phyloP scores from a whole-genome alignment of 2,888 invertebrate genomes.

The Agapostemon virescens region DNA sequence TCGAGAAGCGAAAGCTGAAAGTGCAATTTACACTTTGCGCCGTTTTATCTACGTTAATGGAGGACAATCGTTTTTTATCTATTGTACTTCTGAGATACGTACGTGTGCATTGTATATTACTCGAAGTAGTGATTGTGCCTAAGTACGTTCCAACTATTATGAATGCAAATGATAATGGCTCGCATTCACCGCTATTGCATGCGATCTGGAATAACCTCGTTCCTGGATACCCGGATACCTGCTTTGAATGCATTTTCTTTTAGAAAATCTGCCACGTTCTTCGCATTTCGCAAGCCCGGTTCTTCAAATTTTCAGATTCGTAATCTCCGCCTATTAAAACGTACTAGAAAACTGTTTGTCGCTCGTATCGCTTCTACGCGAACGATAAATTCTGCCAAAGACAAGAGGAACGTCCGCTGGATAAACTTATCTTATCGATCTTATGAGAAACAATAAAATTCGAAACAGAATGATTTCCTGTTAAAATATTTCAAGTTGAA shows the following conservation, averaged over 20 bases:
- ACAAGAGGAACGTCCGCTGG: neutral
- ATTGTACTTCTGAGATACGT: conserved; percentile 31
- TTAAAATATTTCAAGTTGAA: neutral
- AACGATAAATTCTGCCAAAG: neutral
- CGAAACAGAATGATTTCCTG: neutral
- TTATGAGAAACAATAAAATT: neutral
- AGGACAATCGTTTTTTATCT: conserved; percentile 21
- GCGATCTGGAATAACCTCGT: conserved; percentile 43
- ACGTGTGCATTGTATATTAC: conserved; percentile 27
- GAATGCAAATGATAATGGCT: conserved; percentile 54
- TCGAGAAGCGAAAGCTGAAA: conserved; percentile 6
- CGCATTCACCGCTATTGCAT: conserved; percentile 46
- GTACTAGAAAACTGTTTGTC: no score
- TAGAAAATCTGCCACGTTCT: conserved; percentile 37
- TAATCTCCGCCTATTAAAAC: neutral
- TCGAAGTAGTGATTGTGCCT: conserved; percentile 37
- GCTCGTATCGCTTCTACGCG: neutral
- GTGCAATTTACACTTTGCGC: neutral
- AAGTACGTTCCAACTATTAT: conserved; percentile 39
- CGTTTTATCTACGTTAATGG: conserved; percentile 4
- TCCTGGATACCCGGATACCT: conserved; percentile 28
- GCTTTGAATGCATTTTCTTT: conserved; percentile 31
- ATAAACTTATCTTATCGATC: neutral
- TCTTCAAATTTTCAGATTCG: conserved; percentile 4
- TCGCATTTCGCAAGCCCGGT: conserved; percentile 12